Evolutionary conservation across 1,140 invertebrate species (phyloP), one percentile per base, ranked within the genome.

Genomic region (Polyergus mexicanus): DNA sequence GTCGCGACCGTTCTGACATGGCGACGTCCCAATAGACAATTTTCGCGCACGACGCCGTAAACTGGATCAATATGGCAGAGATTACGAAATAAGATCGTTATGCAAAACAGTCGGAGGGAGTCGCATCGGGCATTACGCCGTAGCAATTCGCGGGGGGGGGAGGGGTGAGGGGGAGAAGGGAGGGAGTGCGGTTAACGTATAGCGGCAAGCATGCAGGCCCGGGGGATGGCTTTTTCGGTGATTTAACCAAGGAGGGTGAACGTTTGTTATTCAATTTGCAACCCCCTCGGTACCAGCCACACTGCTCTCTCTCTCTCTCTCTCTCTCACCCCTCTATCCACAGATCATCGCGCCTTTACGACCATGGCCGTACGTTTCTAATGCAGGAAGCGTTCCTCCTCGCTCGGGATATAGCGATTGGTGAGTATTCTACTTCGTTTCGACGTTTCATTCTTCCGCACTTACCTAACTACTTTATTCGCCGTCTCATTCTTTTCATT

Each of bases 211-310:
- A 80, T 88, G 85, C 87, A 87, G 92, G 83, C 35, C 4, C 85
- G 60, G 88, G 89, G 94, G 93, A 91, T 92, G 91, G 90, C 91
- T 92, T 93, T 91, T 92, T 94, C 88, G 92, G 89, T 92, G 93
- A 94, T 92, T 94, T 94, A 93, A 91, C 91, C 88, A 68, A 91
- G 69, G 89, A 94, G 94, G 93, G 92, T 93, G 92, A 94, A 91
- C 92, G 91, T 94, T 95, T 94, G 93, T 94, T 94, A 94, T 95
- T 95, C 94, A 94, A 95, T 94, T 94, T 94, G 92, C 88, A 92
- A 92, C 85, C 87, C 89, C 87, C 87, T 74, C 63, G 85, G 89
- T 88, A 89, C 89, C 90, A 92, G 89, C 87, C 90, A 85, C 89
- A 32, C 32, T 32, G 32, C 32, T 32, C 32, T 32, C 81, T 86